These are phyloP conservation scores for Musca domestica DNA, from an alignment of 1,140 invertebrate species.

Conservation along the genomic window DNA sequence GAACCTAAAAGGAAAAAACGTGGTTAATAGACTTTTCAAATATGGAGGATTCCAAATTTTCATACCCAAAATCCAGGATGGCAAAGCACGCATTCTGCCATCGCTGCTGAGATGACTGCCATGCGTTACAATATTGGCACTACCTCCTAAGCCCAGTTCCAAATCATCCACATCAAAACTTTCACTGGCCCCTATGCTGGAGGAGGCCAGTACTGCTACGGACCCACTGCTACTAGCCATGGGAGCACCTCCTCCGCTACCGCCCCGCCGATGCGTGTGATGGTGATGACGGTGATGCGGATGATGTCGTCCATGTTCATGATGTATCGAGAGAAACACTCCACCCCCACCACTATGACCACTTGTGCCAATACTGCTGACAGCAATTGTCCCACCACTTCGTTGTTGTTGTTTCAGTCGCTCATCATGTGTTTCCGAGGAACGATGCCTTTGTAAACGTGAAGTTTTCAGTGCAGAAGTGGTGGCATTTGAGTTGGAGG, in stretches of 20 bases:
- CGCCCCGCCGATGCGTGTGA: background rate
- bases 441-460: conserved; percentile 47
- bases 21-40: background rate
- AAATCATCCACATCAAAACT: conserved; percentile 41
- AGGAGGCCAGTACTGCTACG: conserved; percentile 27
- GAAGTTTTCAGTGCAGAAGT: conserved; percentile 25
- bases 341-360: background rate
- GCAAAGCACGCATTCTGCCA: conserved; percentile 33
- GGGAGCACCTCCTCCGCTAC: conserved; percentile 13
- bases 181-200: conserved; percentile 25
- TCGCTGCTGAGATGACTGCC: conserved; percentile 22
- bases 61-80: conserved; percentile 48
- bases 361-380: background rate
- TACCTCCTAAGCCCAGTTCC: conserved; percentile 40
- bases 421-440: conserved; percentile 50
- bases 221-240: conserved; percentile 19
- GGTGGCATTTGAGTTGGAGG: background rate
- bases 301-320: conserved; percentile 29
- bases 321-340: conserved; percentile 43
- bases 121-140: conserved; percentile 28
- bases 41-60: background rate
- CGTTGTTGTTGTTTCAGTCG: conserved; percentile 46
- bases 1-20: conserved; percentile 34
- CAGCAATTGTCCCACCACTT: conserved; percentile 2
- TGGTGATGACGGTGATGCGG: conserved; percentile 28